Evolutionary conservation across 2,797 vertebrate species (phyloP).

Genomic region (Anguilla anguilla): DNA sequence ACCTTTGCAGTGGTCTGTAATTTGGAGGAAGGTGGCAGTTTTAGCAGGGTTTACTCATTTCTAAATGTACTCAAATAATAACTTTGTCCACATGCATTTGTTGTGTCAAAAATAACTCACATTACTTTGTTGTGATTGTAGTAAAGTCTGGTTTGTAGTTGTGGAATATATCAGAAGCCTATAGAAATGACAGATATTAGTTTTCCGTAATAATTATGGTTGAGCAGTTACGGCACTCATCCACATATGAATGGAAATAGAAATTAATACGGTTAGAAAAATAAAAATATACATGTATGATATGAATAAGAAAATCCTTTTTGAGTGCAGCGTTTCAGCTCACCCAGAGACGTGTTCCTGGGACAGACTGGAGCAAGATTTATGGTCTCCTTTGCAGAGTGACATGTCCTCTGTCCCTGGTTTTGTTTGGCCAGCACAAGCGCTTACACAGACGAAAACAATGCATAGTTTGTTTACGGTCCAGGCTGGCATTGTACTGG

Average conservation of each 20-base stretch:
- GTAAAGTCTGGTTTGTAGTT: neutral
- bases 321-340: neutral
- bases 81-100: neutral
- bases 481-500: constrained; percentile 50
- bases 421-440: constrained; percentile 52
- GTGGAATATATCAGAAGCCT: neutral
- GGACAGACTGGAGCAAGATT: constrained; percentile 10
- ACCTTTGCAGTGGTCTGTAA: neutral
- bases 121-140: neutral
- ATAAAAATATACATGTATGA: neutral
- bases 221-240: neutral
- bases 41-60: neutral
- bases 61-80: neutral
- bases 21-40: neutral
- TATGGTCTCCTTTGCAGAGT: neutral
- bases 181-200: neutral
- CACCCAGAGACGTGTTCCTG: neutral
- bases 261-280: neutral
- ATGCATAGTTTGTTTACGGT: constrained; percentile 60
- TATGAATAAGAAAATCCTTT: neutral
- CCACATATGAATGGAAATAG: neutral
- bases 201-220: neutral
- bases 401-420: constrained; percentile 43
- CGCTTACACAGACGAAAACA: constrained; percentile 58
- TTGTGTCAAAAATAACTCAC: neutral